Evolutionary conservation across 2,797 vertebrate genomes (phyloP).

Genomic region (Echiichthys vipera): DNA sequence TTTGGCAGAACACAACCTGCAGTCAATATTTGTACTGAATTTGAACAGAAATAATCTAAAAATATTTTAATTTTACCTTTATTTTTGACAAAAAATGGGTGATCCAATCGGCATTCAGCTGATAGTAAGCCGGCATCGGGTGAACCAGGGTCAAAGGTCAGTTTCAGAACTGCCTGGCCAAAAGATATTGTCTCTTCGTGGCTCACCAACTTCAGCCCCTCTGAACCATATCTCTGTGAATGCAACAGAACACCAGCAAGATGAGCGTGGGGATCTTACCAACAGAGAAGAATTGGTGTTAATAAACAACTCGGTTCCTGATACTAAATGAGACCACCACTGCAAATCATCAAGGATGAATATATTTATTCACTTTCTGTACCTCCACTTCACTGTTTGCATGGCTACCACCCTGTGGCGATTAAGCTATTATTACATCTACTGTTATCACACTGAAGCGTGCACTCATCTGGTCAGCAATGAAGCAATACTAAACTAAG

Average conservation of each 20-base stretch:
- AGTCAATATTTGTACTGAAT: neutral
- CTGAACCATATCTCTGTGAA: constrained; percentile 91
- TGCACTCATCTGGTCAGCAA: neutral
- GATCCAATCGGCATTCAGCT: constrained; percentile 95
- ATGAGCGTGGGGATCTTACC: neutral
- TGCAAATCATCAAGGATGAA: neutral
- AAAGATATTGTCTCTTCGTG: constrained; percentile 95
- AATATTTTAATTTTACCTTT: constrained; percentile 88
- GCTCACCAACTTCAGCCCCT: constrained; percentile 93
- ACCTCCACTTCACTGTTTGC: neutral
- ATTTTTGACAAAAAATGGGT: constrained; percentile 98
- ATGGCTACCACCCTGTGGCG: constrained; percentile 49
- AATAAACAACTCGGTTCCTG: neutral
- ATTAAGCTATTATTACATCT: neutral
- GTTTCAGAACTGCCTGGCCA: constrained; percentile 94
- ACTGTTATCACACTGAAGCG: neutral
- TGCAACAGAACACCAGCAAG: constrained; percentile 9
- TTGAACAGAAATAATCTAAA: neutral
- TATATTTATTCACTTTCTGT: constrained; percentile 3
- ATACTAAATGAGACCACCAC: neutral
- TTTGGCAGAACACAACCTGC: neutral
- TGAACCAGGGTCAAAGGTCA: constrained; percentile 97
- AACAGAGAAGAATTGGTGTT: neutral
- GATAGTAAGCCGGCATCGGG: constrained; percentile 91
- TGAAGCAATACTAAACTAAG: neutral